These are phyloP conservation scores for Lordiphosa fenestrarum DNA, from an alignment of 2,888 invertebrate species.

Conservation along the genomic window DNA sequence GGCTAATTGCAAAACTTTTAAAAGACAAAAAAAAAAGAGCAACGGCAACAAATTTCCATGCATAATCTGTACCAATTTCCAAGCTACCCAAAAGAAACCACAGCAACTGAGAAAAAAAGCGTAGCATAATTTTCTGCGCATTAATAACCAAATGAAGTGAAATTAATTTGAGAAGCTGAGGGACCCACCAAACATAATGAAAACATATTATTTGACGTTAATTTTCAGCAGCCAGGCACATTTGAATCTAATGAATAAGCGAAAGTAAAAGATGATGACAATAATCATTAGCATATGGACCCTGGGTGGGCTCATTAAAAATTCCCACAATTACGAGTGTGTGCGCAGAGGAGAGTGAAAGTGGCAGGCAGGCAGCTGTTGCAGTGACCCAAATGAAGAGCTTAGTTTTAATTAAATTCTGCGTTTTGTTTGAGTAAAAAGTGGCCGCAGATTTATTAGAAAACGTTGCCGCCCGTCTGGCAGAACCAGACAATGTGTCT, in stretches of 20 bases:
- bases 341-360: constrained; percentile 19
- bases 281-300: constrained; percentile 65
- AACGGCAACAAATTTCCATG: no score
- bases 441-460: constrained; percentile 51
- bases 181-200: constrained; percentile 44
- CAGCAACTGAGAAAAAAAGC: constrained; percentile 23
- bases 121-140: constrained; percentile 52
- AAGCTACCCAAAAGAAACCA: no score
- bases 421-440: constrained; percentile 36
- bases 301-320: constrained; percentile 20
- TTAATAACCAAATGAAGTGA: constrained; percentile 61
- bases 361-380: constrained; percentile 14
- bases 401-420: constrained; percentile 70
- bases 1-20: no score
- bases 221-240: constrained; percentile 43
- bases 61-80: no score
- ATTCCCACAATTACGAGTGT: constrained; percentile 11
- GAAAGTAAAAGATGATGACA: constrained; percentile 57
- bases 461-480: constrained; percentile 21
- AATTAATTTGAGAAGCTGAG: constrained; percentile 52
- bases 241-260: constrained; percentile 56
- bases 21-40: no score
- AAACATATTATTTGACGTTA: constrained; percentile 60
- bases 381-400: constrained; percentile 46
- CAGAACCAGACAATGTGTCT: constrained; percentile 2